These are phyloP conservation scores for Eupithecia abbreviata DNA, from an alignment of 2,888 invertebrate genomes.

Conservation along the genomic window DNA sequence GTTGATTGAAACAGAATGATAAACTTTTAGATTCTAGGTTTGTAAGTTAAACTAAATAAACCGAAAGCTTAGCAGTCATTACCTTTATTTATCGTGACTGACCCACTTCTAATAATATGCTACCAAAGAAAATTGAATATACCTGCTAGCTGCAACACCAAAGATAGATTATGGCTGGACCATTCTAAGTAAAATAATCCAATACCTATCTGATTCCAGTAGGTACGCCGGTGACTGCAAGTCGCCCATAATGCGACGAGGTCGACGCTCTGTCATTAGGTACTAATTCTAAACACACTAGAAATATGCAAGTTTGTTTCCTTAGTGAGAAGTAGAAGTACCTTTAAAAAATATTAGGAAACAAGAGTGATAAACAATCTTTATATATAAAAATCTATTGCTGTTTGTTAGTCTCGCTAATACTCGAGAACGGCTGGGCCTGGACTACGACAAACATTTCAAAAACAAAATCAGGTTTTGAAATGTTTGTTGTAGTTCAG, in stretches of 20 bases:
- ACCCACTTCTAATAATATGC: neutral
- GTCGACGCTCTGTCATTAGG: conserved; percentile 41
- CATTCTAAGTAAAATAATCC: conserved; percentile 16
- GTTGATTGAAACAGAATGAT: no score
- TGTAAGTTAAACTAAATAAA: neutral
- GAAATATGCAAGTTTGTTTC: neutral
- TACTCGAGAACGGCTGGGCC: no score
- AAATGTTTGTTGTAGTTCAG: no score
- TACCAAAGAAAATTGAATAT: conserved; percentile 1
- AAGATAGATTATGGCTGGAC: conserved; percentile 2
- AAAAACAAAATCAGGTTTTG: no score
- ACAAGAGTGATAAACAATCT: neutral
- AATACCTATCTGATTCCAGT: conserved; percentile 21
- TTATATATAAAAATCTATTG: no score
- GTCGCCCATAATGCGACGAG: conserved; percentile 37
- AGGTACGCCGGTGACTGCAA: conserved; percentile 23
- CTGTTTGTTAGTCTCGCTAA: no score
- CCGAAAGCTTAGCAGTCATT: neutral
- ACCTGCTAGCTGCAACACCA: neutral
- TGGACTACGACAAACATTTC: no score
- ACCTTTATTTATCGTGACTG: conserved; percentile 6
- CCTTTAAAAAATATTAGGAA: no score
- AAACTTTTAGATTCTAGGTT: neutral
- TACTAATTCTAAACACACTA: conserved; percentile 16
- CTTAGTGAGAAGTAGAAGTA: neutral